phyloP scores from a whole-genome alignment of 1,140 invertebrate species.

The Sitophilus oryzae region DNA sequence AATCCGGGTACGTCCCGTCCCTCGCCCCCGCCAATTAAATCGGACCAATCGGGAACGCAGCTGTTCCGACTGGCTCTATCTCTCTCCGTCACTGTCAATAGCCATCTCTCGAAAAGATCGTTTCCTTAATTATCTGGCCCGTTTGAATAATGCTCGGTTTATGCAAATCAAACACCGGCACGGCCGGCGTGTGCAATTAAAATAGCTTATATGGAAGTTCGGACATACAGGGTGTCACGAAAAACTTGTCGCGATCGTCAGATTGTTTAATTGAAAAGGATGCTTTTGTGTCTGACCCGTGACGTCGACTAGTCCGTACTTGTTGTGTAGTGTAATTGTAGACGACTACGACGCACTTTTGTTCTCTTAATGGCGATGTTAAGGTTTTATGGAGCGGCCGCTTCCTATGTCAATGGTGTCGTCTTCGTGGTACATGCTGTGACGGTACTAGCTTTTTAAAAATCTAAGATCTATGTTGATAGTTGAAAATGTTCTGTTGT shows the following conservation, averaged over 20 bases:
- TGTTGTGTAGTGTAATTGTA: neutral
- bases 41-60: too few relatives aligned
- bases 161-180: slow-evolving; percentile 17
- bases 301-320: neutral
- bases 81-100: slow-evolving; percentile 2
- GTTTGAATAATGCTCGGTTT: slow-evolving; percentile 19
- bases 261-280: slow-evolving; percentile 6
- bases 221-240: slow-evolving; percentile 19
- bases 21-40: too few relatives aligned
- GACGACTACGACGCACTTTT: neutral
- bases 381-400: neutral
- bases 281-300: neutral
- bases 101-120: slow-evolving; percentile 5
- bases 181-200: slow-evolving; percentile 21
- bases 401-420: neutral
- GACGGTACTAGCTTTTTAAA: too few relatives aligned
- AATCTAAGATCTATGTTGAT: too few relatives aligned
- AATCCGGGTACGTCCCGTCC: too few relatives aligned
- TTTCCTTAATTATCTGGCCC: slow-evolving; percentile 18
- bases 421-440: neutral
- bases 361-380: neutral
- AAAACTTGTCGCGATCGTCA: slow-evolving; percentile 5
- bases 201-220: slow-evolving; percentile 25
- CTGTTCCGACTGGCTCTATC: neutral
- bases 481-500: too few relatives aligned